Evolutionary conservation across 2,113 vertebrate species (phyloP).

Genomic region (Gallinago jamesoni): DNA sequence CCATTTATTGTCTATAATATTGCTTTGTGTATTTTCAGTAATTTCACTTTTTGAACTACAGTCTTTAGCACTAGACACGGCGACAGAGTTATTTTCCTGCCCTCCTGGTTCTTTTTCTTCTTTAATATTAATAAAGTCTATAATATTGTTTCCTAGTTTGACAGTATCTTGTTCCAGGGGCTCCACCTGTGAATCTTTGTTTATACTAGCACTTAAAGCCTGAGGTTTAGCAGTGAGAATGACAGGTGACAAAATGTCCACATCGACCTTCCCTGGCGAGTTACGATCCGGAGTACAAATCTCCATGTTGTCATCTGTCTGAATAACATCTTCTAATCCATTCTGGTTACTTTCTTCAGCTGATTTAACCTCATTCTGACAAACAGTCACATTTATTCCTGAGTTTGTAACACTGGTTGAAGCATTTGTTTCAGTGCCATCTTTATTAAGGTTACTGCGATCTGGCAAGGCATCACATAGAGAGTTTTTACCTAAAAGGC

Average conservation of each 20-base stretch:
- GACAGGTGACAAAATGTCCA: constrained; percentile 52
- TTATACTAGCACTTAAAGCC: neutral
- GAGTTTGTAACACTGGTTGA: constrained; percentile 19
- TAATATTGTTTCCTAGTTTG: neutral
- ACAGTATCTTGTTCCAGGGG: neutral
- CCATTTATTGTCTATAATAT: constrained; percentile 84
- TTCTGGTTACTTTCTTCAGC: constrained; percentile 30
- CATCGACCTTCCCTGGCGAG: constrained; percentile 64
- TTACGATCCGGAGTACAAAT: constrained; percentile 87
- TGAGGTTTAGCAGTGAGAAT: constrained; percentile 11
- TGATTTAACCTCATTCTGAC: constrained; percentile 45
- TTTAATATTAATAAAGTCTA: neutral
- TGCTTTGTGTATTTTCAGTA: constrained; percentile 24
- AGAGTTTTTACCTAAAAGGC: neutral
- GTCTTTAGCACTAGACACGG: constrained; percentile 10
- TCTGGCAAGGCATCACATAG: neutral
- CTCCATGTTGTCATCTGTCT: constrained; percentile 87
- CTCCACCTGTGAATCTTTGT: constrained; percentile 12
- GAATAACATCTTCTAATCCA: constrained; percentile 59
- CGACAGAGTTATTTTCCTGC: neutral
- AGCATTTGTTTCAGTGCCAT: neutral
- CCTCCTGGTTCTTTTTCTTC: neutral
- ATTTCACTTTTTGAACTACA: constrained; percentile 39
- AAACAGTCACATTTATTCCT: constrained; percentile 31
- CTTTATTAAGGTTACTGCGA: neutral